Evolutionary conservation across 1,140 invertebrate genomes (phyloP).

Genomic region (Drosophila neocordata): DNA sequence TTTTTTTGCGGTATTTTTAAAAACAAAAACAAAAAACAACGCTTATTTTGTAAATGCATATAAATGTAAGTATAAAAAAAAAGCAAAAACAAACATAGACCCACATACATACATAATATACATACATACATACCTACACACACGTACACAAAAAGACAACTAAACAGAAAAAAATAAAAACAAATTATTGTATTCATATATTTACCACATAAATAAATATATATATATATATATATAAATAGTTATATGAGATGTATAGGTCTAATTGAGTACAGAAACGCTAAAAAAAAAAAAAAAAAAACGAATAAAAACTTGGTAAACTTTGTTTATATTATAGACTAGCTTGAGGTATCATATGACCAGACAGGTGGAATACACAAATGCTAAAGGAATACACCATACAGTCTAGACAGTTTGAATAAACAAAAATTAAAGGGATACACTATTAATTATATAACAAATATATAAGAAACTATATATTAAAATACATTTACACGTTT

Average conservation of each 20-base stretch:
- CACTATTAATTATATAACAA: too few relatives aligned
- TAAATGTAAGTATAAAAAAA: slow-evolving; percentile 74
- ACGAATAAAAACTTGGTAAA: slow-evolving; percentile 67
- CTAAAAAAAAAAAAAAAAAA: slow-evolving; percentile 66
- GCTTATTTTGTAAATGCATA: slow-evolving; percentile 83
- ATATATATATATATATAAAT: slow-evolving; percentile 67
- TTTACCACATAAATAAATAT: slow-evolving; percentile 77
- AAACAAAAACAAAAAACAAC: slow-evolving; percentile 49
- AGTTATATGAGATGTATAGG: slow-evolving; percentile 78
- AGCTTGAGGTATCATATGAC: too few relatives aligned
- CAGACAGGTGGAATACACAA: too few relatives aligned
- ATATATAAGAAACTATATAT: too few relatives aligned
- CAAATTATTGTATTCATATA: slow-evolving; percentile 79
- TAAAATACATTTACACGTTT: too few relatives aligned
- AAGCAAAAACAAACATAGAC: slow-evolving; percentile 19
- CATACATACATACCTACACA: slow-evolving; percentile 27
- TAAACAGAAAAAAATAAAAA: slow-evolving; percentile 34
- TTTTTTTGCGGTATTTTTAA: slow-evolving; percentile 82
- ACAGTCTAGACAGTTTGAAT: too few relatives aligned
- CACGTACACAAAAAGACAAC: slow-evolving; percentile 43
- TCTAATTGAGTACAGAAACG: slow-evolving; percentile 75
- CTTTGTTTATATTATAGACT: too few relatives aligned
- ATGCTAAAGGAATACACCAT: too few relatives aligned
- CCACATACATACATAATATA: slow-evolving; percentile 26
- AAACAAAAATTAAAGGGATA: too few relatives aligned